Evolutionary conservation across 1,140 invertebrate species (phyloP).

Genomic region (Drosophila sp.): DNA sequence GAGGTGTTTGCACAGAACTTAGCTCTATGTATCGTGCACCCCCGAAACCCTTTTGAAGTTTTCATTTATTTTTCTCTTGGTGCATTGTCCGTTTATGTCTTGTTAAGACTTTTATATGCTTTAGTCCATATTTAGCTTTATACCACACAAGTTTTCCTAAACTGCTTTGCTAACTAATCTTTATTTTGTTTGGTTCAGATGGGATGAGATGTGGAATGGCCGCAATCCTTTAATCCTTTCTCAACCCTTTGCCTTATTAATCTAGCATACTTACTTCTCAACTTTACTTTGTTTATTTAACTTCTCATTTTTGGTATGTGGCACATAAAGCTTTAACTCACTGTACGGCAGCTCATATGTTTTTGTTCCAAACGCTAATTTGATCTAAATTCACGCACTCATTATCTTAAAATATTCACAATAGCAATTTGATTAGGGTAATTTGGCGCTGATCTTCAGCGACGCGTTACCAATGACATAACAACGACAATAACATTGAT

Average conservation of each 20-base stretch:
- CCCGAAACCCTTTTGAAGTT: constrained; percentile 21
- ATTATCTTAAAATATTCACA: constrained; percentile 79
- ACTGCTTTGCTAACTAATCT: constrained; percentile 69
- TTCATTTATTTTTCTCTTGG: constrained; percentile 41
- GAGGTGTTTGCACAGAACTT: constrained; percentile 72
- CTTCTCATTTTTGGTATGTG: background rate
- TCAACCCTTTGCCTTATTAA: constrained; percentile 55
- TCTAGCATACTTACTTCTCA: constrained; percentile 12
- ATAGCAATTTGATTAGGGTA: constrained; percentile 81
- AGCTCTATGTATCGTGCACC: constrained; percentile 1
- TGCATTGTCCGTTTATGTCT: constrained; percentile 76
- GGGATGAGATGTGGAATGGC: background rate
- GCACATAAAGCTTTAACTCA: background rate
- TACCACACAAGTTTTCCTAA: constrained; percentile 60
- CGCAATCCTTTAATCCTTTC: constrained; percentile 45
- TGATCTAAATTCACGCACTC: constrained; percentile 74
- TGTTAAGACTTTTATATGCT: constrained; percentile 81
- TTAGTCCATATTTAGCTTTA: constrained; percentile 73
- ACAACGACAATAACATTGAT: constrained; percentile 24
- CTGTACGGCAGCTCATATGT: background rate
- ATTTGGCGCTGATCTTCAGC: constrained; percentile 75
- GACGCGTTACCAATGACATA: constrained; percentile 52
- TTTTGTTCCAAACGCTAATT: constrained; percentile 51
- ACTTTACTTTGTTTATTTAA: background rate
- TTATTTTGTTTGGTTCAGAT: constrained; percentile 43